Percentiles rank a stretch among this genome's conserved stretches.
Conservation (phyloP, 2,113 vertebrate species). For the Pteronura brasiliensis region DNA sequence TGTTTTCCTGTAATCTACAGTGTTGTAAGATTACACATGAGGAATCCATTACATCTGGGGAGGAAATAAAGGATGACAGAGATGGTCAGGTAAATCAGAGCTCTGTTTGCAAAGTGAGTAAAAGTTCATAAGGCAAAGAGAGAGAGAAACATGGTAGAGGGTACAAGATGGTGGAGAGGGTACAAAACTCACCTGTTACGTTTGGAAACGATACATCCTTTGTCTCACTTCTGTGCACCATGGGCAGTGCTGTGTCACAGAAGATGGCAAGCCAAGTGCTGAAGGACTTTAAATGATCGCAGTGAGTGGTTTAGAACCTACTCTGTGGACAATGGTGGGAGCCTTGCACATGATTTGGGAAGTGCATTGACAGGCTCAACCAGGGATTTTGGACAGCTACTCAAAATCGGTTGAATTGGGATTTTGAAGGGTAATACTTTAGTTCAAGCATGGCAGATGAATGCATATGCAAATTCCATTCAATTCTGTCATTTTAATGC, state of each 20-base stretch:
- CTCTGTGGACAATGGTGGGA: not conserved
- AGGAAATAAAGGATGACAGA: not conserved
- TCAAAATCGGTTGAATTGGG: slow-evolving; percentile 37
- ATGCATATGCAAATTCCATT: slow-evolving; percentile 53
- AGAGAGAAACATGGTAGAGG: not conserved
- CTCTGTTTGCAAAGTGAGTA: not conserved
- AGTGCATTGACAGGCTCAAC: not conserved
- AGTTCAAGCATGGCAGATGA: slow-evolving; percentile 38
- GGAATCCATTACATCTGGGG: not conserved
- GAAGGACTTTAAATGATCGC: not conserved
- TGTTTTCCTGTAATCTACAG: not conserved
- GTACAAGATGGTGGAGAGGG: fast-evolving
- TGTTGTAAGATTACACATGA: not conserved
- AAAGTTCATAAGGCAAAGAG: not conserved
- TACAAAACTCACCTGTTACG: not conserved
- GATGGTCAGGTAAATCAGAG: not conserved
- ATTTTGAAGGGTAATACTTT: slow-evolving; percentile 65
- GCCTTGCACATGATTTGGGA: not conserved
- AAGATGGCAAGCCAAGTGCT: not conserved
- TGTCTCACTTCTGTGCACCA: not conserved
- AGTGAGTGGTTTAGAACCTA: not conserved
- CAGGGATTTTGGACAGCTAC: slow-evolving; percentile 7
- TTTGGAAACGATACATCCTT: not conserved
- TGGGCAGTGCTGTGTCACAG: not conserved
- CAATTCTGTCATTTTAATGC: slow-evolving; percentile 39